Conservation (phyloP, 1,140 invertebrate genomes). For the Drosophila bifasciata region DNA sequence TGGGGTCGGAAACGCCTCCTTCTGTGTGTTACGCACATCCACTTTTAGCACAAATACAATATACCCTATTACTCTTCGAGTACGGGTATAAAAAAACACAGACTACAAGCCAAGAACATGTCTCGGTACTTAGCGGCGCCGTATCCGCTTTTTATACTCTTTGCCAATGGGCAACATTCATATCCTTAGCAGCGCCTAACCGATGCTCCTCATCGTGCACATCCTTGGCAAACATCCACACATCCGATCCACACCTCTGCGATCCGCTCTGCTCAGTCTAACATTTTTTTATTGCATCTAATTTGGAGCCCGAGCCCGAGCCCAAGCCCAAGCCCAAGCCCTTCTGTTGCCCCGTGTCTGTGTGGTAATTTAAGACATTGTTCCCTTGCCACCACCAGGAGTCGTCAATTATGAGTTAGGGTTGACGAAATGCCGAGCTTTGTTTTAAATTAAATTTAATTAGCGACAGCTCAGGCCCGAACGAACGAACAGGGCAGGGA, state of each 20-base stretch:
- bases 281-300: constrained; percentile 71
- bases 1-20: too few relatives aligned
- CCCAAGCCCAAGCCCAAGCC: too few relatives aligned
- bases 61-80: too few relatives aligned
- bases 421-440: constrained; percentile 71
- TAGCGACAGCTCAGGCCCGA: constrained; percentile 64
- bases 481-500: constrained; percentile 38
- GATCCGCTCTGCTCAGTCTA: constrained; percentile 13
- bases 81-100: too few relatives aligned
- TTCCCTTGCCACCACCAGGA: constrained; percentile 42
- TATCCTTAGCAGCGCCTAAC: neutral
- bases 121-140: constrained; percentile 61
- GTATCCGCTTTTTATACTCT: constrained; percentile 4
- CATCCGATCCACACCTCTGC: neutral
- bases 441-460: constrained; percentile 83
- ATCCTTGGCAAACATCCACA: neutral
- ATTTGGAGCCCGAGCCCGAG: too few relatives aligned
- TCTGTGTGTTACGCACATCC: too few relatives aligned
- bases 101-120: constrained; percentile 44
- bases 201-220: neutral
- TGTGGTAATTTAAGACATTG: constrained; percentile 63
- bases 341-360: too few relatives aligned
- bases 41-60: too few relatives aligned
- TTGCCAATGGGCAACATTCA: constrained; percentile 5
- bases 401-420: constrained; percentile 59